These are phyloP conservation scores for Rhineura floridana DNA, from an alignment of 2,113 vertebrate genomes.

Conservation along the genomic window DNA sequence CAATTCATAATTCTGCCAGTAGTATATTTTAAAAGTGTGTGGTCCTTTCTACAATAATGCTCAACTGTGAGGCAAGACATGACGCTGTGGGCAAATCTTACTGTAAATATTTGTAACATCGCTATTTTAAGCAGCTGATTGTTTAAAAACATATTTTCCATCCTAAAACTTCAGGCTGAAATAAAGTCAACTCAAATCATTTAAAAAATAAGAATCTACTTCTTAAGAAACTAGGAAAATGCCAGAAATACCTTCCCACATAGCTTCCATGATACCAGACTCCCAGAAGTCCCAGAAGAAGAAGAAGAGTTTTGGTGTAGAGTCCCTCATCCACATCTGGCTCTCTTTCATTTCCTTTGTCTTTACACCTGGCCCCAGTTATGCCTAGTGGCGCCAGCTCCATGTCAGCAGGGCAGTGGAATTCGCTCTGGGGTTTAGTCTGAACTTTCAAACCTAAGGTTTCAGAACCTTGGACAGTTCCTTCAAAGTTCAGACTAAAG, in stretches of 20 bases:
- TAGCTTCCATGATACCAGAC: not conserved
- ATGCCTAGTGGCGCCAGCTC: no score
- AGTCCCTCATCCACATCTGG: no score
- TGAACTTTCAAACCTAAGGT: no score
- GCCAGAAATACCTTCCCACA: not conserved
- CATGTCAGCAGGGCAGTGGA: no score
- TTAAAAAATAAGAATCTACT: no score
- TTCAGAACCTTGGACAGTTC: no score
- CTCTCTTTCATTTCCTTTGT: not conserved
- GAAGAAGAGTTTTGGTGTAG: no score
- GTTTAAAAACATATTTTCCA: no score
- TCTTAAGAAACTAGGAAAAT: no score
- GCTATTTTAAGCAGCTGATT: not conserved
- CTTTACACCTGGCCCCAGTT: no score
- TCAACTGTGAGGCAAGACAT: not conserved
- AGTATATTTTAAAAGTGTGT: not conserved
- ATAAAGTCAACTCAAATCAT: not conserved
- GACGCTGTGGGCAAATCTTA: not conserved
- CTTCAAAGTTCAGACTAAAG: no score
- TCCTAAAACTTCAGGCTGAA: not conserved
- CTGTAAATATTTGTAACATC: not conserved
- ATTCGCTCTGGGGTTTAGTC: no score
- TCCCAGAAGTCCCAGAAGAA: not conserved
- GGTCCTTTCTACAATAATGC: not conserved
- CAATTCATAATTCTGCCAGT: not conserved